Conservation (phyloP, 2,113 vertebrate species). For the Hiodon tergisus region DNA sequence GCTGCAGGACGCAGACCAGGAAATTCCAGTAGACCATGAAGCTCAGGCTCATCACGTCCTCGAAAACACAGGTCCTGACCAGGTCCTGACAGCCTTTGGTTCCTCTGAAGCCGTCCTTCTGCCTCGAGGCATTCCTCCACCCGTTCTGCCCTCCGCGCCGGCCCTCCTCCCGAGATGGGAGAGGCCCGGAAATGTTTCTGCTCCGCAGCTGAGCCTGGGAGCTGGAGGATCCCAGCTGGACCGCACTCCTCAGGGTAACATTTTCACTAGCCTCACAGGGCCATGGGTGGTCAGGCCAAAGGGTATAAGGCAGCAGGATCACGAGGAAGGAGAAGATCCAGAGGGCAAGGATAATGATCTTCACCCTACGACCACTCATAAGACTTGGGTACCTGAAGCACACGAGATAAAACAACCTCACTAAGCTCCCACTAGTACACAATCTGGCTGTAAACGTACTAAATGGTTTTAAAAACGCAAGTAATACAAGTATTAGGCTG, state of each 20-base stretch:
- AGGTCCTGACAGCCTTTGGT: background rate
- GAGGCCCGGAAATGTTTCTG: no score
- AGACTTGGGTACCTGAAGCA: background rate
- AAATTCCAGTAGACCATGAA: constrained; percentile 47
- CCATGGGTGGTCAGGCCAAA: constrained; percentile 28
- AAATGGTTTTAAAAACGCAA: no score
- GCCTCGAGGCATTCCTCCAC: background rate
- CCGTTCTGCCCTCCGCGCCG: no score
- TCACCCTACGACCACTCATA: background rate
- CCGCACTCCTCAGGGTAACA: no score
- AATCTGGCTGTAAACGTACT: no score
- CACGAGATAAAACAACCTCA: background rate
- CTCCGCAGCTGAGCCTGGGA: no score
- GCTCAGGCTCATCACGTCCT: constrained; percentile 23
- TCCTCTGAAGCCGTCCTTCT: background rate
- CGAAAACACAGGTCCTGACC: constrained; percentile 29
- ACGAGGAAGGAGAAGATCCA: constrained; percentile 31
- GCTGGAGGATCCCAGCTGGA: no score
- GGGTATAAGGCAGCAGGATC: constrained; percentile 33
- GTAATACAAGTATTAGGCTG: no score
- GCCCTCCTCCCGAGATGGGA: no score
- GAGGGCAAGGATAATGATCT: constrained; percentile 17
- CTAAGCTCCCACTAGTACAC: no score
- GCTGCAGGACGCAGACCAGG: constrained; percentile 34
- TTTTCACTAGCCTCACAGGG: no score